These are phyloP conservation scores for Natrix natrix DNA, from an alignment of 2,797 vertebrate species.

Conservation along the genomic window DNA sequence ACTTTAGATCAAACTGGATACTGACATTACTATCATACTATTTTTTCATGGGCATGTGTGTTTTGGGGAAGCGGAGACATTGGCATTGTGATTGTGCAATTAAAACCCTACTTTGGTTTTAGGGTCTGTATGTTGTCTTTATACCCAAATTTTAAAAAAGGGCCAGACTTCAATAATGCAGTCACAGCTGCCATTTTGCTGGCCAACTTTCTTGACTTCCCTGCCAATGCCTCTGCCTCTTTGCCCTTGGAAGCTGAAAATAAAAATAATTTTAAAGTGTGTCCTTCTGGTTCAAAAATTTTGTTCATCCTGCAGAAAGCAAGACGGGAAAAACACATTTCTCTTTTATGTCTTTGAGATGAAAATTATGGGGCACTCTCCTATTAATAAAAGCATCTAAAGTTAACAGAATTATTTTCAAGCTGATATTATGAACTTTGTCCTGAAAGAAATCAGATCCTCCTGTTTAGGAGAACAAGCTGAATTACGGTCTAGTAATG, in stretches of 20 bases:
- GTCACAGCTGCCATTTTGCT: not conserved
- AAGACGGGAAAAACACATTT: not conserved
- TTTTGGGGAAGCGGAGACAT: not conserved
- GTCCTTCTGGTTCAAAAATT: not conserved
- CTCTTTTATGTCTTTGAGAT: not conserved
- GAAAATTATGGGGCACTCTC: not conserved
- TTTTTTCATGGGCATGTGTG: not conserved
- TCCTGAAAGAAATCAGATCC: not conserved
- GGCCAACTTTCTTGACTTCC: not conserved
- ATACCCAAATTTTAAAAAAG: not conserved
- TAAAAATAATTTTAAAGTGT: not conserved
- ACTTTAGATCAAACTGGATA: not conserved
- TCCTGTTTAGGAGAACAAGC: not conserved
- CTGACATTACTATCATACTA: not conserved
- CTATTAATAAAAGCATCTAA: not conserved
- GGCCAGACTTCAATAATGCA: not conserved
- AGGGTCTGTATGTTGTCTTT: not conserved
- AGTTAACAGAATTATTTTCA: not conserved
- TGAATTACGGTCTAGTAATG: slow-evolving; percentile 55
- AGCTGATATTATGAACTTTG: not conserved
- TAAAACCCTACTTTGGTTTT: not conserved
- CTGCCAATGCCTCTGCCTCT: not conserved
- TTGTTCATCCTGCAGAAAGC: not conserved
- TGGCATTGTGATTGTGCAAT: not conserved
- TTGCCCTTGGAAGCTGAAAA: not conserved